Evolutionary conservation across 2,113 vertebrate species (phyloP), one percentile per base, ranked within the genome.

Genomic region (Phoenicopterus ruber): DNA sequence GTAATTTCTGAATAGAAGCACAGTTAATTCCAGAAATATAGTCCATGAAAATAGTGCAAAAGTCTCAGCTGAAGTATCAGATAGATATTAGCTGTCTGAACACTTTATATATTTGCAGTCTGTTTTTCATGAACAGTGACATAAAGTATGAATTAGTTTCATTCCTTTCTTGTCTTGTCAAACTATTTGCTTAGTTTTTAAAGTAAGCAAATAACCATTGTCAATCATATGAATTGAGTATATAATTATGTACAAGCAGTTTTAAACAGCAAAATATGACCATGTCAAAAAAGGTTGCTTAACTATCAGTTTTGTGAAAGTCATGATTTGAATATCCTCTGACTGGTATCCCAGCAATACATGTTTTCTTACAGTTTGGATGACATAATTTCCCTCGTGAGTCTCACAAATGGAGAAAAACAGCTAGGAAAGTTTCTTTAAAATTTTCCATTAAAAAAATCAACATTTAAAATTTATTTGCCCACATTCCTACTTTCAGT

Each of bases 131-230:
- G 34, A 89, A 55, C 26, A 38, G 20, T 86, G 81, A 50, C 65
- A 94, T 31, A 58, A 81, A 55, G 6, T 31, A 89, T 18, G 29
- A 94, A 84, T 81, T 92, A 71, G 13, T 67, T 93, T 95, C 17
- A 26, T 61, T 94, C 24, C 42, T 40, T 89, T 82, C 69, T 72
- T 78, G 10, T 66, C 80, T 71, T 91, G 74, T 85, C 70, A 84
- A 87, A 96, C 17, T 91, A 76, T 93, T 89, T 94, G 34, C 79
- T 84, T 79, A 47, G 47, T 52, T 93, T 88, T 74, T 91, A 79
- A 94, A 78, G 73, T 38, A 85, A 95, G 49, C 31, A 85, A 90
- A 93, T 93, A 82, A 87, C 49, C 54, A 61, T 55, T 88, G 74
- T 82, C 82, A 96, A 6, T 90, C 54, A 44, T 29, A 76, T 6